A percentile compares a stretch with the other conserved stretches of the same genome.
Evolutionary conservation across 2,113 vertebrate species (phyloP).

Genomic region (Conger conger): DNA sequence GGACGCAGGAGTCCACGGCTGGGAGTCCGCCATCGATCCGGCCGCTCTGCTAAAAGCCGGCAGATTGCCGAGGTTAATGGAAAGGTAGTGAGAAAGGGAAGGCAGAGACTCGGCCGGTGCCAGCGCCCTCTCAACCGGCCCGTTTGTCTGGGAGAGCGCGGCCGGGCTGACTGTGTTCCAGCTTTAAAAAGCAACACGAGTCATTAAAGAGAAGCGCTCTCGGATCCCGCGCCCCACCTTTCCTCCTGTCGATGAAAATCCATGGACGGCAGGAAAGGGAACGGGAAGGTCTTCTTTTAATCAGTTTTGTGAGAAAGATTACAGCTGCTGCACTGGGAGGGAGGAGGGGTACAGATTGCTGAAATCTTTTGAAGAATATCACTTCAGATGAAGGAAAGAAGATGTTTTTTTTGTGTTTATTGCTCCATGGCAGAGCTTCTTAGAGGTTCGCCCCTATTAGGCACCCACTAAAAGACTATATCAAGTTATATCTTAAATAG

Average conservation of each 20-base stretch:
- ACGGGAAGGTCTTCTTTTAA: neutral
- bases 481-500: no score
- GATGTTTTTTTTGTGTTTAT: no score
- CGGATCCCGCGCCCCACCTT: neutral
- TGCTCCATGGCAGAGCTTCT: no score
- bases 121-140: neutral
- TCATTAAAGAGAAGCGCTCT: neutral
- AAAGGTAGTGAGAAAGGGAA: neutral
- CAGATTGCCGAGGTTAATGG: constrained; percentile 5
- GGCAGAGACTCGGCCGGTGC: neutral
- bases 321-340: neutral
- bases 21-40: neutral
- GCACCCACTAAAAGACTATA: no score
- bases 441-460: no score
- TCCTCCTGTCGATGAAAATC: neutral
- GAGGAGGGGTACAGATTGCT: neutral
- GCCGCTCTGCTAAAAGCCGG: neutral
- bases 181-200: constrained; percentile 9
- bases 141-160: neutral
- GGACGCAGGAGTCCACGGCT: neutral
- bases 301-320: neutral
- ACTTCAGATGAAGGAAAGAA: no score
- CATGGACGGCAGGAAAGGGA: neutral
- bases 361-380: no score
- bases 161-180: neutral